Conservation (phyloP, 2,797 vertebrate genomes). For the Pogonophryne albipinna region DNA sequence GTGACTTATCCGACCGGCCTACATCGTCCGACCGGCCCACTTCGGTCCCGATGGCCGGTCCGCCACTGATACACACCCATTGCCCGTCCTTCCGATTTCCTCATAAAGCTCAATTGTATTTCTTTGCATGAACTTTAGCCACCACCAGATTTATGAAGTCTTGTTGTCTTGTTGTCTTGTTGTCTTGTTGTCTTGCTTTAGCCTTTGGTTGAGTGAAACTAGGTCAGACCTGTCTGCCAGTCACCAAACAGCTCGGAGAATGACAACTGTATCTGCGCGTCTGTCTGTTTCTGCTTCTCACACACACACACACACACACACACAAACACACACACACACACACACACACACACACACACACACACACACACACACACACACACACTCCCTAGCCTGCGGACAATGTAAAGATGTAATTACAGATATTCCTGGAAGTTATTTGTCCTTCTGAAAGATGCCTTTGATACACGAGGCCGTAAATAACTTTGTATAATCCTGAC, state of each 20-base stretch:
- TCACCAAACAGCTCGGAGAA: constrained; percentile 70
- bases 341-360: no score
- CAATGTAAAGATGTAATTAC: constrained; percentile 77
- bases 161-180: constrained; percentile 62
- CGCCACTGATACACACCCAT: no score
- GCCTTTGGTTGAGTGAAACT: constrained; percentile 68
- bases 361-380: no score
- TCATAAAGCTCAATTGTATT: constrained; percentile 8
- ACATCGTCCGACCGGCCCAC: no score
- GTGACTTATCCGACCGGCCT: no score
- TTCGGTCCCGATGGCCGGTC: no score
- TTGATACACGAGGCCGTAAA: constrained; percentile 64
- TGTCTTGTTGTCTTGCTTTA: constrained; percentile 60
- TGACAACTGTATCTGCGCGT: constrained; percentile 71
- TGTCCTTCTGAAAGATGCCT: constrained; percentile 65
- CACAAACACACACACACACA: constrained; percentile 38
- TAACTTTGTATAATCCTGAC: constrained; percentile 58
- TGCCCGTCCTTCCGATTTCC: constrained; percentile 3
- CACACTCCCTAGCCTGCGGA: constrained; percentile 54
- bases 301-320: not conserved
- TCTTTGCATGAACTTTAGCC: constrained; percentile 38
- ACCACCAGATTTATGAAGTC: constrained; percentile 53
- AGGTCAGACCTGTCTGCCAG: constrained; percentile 78
- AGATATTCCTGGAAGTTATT: constrained; percentile 76
- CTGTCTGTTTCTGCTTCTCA: constrained; percentile 54